Evolutionary conservation across 2,888 invertebrate genomes (phyloP).

Genomic region (Vanessa cardui): DNA sequence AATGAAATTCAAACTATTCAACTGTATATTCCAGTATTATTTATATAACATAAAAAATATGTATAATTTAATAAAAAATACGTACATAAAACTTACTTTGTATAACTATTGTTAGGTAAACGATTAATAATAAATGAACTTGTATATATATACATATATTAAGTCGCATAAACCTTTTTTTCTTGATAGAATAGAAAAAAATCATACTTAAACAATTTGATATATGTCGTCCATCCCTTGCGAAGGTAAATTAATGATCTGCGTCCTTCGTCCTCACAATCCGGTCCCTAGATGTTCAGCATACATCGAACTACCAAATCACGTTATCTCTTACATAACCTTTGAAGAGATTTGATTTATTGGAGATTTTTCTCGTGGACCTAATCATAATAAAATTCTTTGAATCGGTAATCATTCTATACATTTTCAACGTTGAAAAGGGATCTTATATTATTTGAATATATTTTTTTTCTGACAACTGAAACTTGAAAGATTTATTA

Average conservation of each 20-base stretch:
- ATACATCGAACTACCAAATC: conserved; percentile 28
- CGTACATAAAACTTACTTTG: too few species aligned
- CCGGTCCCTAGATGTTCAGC: conserved; percentile 25
- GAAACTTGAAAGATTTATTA: not conserved
- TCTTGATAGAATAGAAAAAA: conserved; percentile 18
- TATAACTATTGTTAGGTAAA: too few species aligned
- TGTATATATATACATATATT: too few species aligned
- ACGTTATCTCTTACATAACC: conserved; percentile 26
- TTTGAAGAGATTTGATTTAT: conserved; percentile 30
- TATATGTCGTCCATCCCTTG: conserved; percentile 22
- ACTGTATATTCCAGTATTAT: too few species aligned
- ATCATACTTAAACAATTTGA: conserved; percentile 18
- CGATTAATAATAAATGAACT: too few species aligned
- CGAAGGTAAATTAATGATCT: conserved; percentile 31
- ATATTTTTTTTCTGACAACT: not conserved
- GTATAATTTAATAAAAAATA: too few species aligned
- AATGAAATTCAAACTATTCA: too few species aligned
- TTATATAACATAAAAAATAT: too few species aligned
- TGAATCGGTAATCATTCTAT: conserved; percentile 1
- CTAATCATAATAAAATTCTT: conserved; percentile 28
- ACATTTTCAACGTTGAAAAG: not conserved
- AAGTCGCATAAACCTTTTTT: not conserved
- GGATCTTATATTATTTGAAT: conserved; percentile 1
- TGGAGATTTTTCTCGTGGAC: conserved; percentile 25
- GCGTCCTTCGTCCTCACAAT: conserved; percentile 22